Percentiles rank a stretch among this genome's conserved stretches.
Conservation (phyloP, 2,113 vertebrate species). For the Psilopsiagon aurifrons region DNA sequence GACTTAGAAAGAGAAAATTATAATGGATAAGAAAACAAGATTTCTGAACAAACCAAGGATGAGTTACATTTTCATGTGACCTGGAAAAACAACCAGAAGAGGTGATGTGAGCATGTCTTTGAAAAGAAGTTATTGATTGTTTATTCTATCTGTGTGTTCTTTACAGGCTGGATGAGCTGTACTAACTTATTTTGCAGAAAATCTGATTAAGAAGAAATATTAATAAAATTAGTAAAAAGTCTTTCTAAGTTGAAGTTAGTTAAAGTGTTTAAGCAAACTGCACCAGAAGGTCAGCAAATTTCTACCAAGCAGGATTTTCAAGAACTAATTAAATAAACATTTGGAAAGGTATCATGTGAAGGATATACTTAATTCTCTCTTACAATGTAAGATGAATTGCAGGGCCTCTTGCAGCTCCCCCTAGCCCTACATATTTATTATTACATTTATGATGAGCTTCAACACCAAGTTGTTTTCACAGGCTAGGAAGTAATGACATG, state of each 20-base stretch:
- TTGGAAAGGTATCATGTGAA: background rate
- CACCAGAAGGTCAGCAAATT: background rate
- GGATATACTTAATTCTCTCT: background rate
- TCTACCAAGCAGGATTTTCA: background rate
- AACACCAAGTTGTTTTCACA: background rate
- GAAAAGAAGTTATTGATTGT: background rate
- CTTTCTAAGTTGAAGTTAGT: background rate
- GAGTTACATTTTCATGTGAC: background rate
- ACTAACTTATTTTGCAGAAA: background rate
- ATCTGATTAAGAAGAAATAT: background rate
- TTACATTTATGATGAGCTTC: background rate
- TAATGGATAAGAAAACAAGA: background rate
- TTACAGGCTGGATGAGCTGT: background rate
- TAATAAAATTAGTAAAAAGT: background rate
- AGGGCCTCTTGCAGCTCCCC: background rate
- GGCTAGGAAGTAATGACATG: background rate
- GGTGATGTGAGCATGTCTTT: background rate
- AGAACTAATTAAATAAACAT: conserved; percentile 9
- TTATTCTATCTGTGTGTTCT: background rate
- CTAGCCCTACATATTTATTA: background rate
- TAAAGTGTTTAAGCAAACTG: background rate
- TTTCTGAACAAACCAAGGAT: background rate
- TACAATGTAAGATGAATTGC: background rate
- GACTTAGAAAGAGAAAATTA: background rate
- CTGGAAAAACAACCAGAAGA: background rate